phyloP scores from a whole-genome alignment of 2,888 invertebrate species.

The Drosophila anceps region DNA sequence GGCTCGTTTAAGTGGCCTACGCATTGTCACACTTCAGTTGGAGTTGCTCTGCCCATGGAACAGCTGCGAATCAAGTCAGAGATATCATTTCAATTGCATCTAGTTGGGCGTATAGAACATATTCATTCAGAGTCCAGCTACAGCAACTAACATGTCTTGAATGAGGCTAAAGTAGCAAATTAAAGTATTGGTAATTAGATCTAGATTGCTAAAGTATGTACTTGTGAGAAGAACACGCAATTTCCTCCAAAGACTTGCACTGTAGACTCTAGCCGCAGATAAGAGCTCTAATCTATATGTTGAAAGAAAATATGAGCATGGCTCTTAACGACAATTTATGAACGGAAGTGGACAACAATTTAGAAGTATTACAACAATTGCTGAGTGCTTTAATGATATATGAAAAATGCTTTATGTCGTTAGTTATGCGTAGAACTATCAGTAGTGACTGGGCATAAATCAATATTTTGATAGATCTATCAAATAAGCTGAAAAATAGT shows the following conservation, averaged over 20 bases:
- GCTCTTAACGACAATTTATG: neutral
- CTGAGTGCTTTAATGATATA: neutral
- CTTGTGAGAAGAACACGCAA: conserved; percentile 37
- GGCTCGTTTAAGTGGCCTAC: conserved; percentile 56
- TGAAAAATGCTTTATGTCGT: neutral
- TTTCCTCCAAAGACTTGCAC: conserved; percentile 9
- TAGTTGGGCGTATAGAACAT: neutral
- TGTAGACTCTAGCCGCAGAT: conserved; percentile 19
- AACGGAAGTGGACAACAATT: conserved; percentile 13
- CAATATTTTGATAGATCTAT: neutral
- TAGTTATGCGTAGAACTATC: neutral
- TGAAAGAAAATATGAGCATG: neutral
- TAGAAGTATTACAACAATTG: neutral
- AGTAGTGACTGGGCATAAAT: neutral
- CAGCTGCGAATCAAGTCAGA: conserved; percentile 35
- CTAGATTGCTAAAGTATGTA: conserved; percentile 44
- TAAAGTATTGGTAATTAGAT: conserved; percentile 45
- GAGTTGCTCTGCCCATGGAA: conserved; percentile 16
- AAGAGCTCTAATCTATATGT: conserved; percentile 31
- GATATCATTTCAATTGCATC: neutral
- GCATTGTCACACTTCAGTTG: conserved; percentile 73
- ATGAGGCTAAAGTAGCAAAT: conserved; percentile 3
- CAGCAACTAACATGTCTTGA: neutral
- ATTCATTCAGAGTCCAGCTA: neutral
- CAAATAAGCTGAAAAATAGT: neutral